Percentiles rank a stretch among this genome's conserved stretches.
These are phyloP conservation scores for Mythimna ferrago DNA, from an alignment of 2,888 invertebrate species.

Conservation along the genomic window DNA sequence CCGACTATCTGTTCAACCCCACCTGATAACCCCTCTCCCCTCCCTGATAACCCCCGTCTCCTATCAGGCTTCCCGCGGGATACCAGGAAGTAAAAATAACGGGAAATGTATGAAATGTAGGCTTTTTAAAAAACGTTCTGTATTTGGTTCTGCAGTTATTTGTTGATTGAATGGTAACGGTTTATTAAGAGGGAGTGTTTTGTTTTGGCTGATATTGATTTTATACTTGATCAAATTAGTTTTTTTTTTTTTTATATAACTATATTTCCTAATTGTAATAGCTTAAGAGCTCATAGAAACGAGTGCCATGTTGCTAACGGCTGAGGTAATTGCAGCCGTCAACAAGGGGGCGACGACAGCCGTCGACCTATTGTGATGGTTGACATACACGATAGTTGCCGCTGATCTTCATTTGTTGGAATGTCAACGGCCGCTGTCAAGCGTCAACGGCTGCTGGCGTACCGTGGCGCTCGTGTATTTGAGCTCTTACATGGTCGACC, in stretches of 20 bases:
- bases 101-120: conserved; percentile 27
- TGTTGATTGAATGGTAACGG: not conserved
- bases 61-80: conserved; percentile 54
- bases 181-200: too few relatives aligned
- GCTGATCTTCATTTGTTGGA: too few relatives aligned
- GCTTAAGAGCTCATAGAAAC: too few relatives aligned
- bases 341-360: too few relatives aligned
- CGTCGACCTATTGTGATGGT: too few relatives aligned
- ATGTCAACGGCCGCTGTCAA: too few relatives aligned
- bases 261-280: too few relatives aligned
- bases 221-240: not conserved
- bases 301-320: too few relatives aligned
- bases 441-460: too few relatives aligned
- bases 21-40: conserved; percentile 53
- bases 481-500: not conserved
- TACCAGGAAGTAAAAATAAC: conserved; percentile 59
- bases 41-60: conserved; percentile 1
- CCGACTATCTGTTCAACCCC: conserved; percentile 65
- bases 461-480: too few relatives aligned
- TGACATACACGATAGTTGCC: too few relatives aligned
- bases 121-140: conserved; percentile 30
- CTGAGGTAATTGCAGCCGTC: too few relatives aligned
- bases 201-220: not conserved
- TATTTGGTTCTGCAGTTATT: conserved; percentile 9
- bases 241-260: not conserved